phyloP scores from a whole-genome alignment of 2,113 vertebrate species.

The Dryoscopus gambensis region DNA sequence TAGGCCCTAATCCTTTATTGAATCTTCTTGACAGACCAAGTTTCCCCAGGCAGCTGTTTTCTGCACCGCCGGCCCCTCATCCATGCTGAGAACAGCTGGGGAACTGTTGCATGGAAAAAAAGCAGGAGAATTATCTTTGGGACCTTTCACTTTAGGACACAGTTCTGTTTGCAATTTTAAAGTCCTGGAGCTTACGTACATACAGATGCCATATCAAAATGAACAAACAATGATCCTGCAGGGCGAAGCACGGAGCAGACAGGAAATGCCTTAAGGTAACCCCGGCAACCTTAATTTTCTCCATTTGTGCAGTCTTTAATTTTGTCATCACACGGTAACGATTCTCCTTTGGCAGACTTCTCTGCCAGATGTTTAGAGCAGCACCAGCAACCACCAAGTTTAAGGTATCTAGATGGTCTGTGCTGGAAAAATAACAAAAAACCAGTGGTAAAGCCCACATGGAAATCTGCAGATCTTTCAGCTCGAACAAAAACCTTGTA shows the following conservation, averaged over 20 bases:
- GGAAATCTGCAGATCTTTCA: neutral
- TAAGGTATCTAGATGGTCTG: neutral
- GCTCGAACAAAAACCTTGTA: neutral
- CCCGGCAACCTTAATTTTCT: slow-evolving; percentile 37
- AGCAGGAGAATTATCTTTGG: neutral
- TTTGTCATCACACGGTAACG: neutral
- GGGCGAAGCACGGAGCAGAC: neutral
- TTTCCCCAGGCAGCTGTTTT: neutral
- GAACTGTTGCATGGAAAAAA: neutral
- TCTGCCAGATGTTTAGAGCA: slow-evolving; percentile 21
- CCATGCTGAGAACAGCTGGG: neutral
- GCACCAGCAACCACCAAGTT: neutral
- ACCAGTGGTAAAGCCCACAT: neutral
- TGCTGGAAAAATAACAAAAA: neutral
- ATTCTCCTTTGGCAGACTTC: neutral
- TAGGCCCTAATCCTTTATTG: neutral
- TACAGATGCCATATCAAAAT: neutral
- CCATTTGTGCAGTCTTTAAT: slow-evolving; percentile 30
- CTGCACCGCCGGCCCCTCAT: neutral
- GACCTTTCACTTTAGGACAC: neutral
- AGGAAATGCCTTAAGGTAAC: slow-evolving; percentile 59
- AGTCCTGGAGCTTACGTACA: neutral
- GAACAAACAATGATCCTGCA: neutral
- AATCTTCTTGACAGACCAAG: neutral
- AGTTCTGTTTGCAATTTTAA: slow-evolving; percentile 4